These are phyloP conservation scores for Salvelinus sp. DNA, from an alignment of 2,113 vertebrate genomes.

Conservation along the genomic window DNA sequence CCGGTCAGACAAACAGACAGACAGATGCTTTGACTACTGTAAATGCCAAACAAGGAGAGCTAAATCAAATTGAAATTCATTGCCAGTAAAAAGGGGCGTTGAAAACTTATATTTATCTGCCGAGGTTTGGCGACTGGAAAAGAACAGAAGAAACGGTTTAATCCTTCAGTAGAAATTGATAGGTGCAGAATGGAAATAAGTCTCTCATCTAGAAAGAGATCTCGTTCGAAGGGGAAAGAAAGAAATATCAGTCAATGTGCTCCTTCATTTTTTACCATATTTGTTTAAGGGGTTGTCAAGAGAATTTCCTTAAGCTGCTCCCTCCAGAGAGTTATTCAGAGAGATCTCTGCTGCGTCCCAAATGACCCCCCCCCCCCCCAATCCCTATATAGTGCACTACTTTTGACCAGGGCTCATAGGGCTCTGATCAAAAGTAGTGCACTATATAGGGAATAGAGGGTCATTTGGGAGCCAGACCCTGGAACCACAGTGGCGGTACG, in stretches of 20 bases:
- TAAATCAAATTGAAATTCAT: slow-evolving; percentile 69
- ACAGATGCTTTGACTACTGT: slow-evolving; percentile 42
- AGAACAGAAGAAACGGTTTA: slow-evolving; percentile 67
- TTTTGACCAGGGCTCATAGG: too few species aligned
- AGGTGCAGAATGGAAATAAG: slow-evolving; percentile 68
- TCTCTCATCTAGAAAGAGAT: slow-evolving; percentile 56
- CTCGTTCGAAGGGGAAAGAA: slow-evolving; percentile 49
- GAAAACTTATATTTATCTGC: slow-evolving; percentile 71
- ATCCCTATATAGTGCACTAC: too few species aligned
- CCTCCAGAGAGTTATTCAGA: slow-evolving; percentile 59
- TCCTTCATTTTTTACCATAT: slow-evolving; percentile 53
- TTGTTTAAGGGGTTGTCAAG: slow-evolving; percentile 68
- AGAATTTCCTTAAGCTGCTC: slow-evolving; percentile 60
- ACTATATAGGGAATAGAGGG: too few species aligned
- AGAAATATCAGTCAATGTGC: slow-evolving; percentile 65
- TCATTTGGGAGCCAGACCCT: slow-evolving; percentile 1
- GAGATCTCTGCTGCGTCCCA: slow-evolving; percentile 50
- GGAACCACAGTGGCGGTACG: slow-evolving; percentile 65
- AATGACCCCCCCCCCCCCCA: too few species aligned
- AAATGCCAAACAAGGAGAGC: slow-evolving; percentile 45
- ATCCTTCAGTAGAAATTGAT: slow-evolving; percentile 71
- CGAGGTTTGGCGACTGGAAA: slow-evolving; percentile 74
- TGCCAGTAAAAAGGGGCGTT: slow-evolving; percentile 72
- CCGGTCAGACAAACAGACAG: slow-evolving; percentile 27
- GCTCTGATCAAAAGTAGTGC: too few species aligned